phyloP scores from a whole-genome alignment of 2,113 vertebrate species.

The Ophthalmolycus amberensis region DNA sequence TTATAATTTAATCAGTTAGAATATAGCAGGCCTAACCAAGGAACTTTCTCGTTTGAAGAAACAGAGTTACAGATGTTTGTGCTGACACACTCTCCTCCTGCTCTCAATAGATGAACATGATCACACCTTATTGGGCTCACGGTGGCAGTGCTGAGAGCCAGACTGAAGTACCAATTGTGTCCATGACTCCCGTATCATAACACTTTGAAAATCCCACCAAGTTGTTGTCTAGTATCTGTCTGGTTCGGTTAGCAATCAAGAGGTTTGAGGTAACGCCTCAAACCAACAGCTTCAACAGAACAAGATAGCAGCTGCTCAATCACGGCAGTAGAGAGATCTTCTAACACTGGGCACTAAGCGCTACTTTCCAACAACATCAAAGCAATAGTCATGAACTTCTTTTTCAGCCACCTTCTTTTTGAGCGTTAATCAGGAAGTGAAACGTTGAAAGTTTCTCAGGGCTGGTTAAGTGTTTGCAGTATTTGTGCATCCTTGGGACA shows the following conservation, averaged over 20 bases:
- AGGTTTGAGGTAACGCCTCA: background rate
- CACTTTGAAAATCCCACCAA: background rate
- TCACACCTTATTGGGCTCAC: background rate
- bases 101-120: too few species aligned
- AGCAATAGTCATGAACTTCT: background rate
- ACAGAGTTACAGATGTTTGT: background rate
- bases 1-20: background rate
- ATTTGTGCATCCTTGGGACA: background rate
- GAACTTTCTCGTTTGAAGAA: background rate
- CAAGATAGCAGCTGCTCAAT: background rate
- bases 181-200: background rate
- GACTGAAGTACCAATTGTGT: background rate
- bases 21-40: background rate
- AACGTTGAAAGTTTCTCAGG: background rate
- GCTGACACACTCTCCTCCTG: too few species aligned
- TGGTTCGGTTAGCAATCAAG: background rate
- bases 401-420: background rate
- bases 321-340: too few species aligned
- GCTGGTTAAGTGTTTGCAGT: background rate
- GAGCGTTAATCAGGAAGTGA: background rate
- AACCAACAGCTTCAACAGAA: background rate
- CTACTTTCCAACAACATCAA: background rate
- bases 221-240: background rate
- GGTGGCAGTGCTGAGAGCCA: background rate
- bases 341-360: background rate